A percentile compares a stretch with the other conserved stretches of the same genome.
Evolutionary conservation across 2,797 vertebrate species (phyloP).

Genomic region (Liparis tanakae): DNA sequence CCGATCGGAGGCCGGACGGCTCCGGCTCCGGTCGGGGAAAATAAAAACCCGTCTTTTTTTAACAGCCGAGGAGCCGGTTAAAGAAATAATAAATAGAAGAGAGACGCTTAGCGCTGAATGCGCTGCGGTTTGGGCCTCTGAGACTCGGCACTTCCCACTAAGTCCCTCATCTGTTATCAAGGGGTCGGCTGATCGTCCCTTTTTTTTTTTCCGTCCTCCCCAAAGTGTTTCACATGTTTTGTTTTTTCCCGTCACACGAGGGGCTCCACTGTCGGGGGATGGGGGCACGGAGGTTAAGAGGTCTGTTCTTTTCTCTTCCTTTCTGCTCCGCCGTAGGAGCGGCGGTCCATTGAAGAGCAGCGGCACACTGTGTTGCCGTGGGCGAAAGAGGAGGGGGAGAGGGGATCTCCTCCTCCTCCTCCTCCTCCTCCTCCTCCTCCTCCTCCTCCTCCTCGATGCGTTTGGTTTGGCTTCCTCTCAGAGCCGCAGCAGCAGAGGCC

Average conservation of each 20-base stretch:
- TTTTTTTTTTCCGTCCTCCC: conserved; percentile 26
- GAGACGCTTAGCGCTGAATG: conserved; percentile 48
- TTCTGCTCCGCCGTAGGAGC: conserved; percentile 67
- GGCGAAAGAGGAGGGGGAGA: conserved; percentile 56
- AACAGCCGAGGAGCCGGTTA: conserved; percentile 55
- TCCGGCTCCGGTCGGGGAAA: conserved; percentile 51
- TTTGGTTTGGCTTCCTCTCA: conserved; percentile 74
- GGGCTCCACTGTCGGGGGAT: conserved; percentile 53
- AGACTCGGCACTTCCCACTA: conserved; percentile 29
- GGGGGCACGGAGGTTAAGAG: conserved; percentile 74
- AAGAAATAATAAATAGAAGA: conserved; percentile 70
- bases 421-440: conserved; percentile 34
- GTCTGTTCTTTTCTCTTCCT: conserved; percentile 67
- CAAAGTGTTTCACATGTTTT: no score
- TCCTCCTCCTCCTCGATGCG: conserved; percentile 35
- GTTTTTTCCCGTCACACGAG: conserved; percentile 27
- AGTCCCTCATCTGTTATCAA: conserved; percentile 41
- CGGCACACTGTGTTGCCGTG: conserved; percentile 77
- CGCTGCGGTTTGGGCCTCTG: conserved; percentile 58
- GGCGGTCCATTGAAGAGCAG: conserved; percentile 74
- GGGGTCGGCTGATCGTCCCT: conserved; percentile 16
- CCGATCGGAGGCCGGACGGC: conserved; percentile 71
- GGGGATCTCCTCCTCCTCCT: conserved; percentile 33
- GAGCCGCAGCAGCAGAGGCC: conserved; percentile 63
- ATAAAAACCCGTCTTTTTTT: conserved; percentile 59